A percentile compares a stretch with the other conserved stretches of the same genome.
Evolutionary conservation across 2,888 invertebrate genomes (phyloP).

Genomic region (Sarcophaga carnaria): DNA sequence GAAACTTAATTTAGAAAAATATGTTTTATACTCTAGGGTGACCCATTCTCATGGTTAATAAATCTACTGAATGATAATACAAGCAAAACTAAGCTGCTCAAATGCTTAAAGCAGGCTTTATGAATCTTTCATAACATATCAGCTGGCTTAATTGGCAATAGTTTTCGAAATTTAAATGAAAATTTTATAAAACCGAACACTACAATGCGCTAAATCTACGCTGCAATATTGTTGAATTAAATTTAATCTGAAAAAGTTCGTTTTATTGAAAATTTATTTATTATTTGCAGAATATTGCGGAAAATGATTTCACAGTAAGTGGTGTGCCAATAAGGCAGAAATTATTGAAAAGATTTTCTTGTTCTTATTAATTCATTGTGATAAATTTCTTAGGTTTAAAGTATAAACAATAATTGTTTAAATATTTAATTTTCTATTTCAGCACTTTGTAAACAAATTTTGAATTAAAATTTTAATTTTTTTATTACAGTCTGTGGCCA

Average conservation of each 20-base stretch:
- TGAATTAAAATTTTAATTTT: not conserved
- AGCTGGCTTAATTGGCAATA: slow-evolving; percentile 1
- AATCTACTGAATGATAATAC: no score
- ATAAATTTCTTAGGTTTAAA: no score
- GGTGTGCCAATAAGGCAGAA: not conserved
- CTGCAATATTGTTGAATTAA: not conserved
- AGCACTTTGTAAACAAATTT: not conserved
- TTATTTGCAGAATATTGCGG: slow-evolving; percentile 55
- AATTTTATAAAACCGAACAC: not conserved
- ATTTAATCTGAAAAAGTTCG: not conserved
- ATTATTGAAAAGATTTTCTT: no score
- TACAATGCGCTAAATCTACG: not conserved
- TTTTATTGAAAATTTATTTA: slow-evolving; percentile 28
- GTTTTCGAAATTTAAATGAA: slow-evolving; percentile 13
- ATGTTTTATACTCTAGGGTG: no score
- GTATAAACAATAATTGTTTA: not conserved
- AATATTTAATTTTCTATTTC: no score
- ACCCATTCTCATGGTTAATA: no score
- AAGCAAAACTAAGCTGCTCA: no score
- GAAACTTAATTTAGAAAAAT: no score
- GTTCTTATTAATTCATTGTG: no score
- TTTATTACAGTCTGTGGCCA: slow-evolving; percentile 89
- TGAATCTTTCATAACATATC: not conserved
- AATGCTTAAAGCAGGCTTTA: not conserved
- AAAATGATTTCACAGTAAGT: slow-evolving; percentile 23